Evolutionary conservation across 53 echinoderm and acorn worm species (phyloP).

Genomic region (Temnopleurus reevesii): DNA sequence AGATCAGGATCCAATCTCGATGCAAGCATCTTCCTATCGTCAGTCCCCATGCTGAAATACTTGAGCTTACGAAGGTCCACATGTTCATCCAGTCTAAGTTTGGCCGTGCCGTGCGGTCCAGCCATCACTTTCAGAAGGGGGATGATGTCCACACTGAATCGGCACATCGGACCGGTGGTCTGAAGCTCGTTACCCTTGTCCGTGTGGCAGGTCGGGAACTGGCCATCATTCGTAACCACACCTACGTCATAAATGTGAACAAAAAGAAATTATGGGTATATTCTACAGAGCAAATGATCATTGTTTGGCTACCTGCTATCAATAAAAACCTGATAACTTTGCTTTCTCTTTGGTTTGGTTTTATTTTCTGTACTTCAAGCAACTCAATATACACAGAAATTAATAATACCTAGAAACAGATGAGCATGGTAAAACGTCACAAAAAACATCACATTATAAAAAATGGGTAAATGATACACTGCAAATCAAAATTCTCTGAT

Average conservation of each 20-base stretch:
- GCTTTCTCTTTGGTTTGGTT: no score
- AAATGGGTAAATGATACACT: no score
- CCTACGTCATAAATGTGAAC: constrained; percentile 36
- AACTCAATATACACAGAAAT: no score
- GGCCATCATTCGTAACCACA: constrained; percentile 79
- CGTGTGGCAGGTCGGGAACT: constrained; percentile 75
- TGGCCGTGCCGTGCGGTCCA: constrained; percentile 72
- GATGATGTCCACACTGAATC: constrained; percentile 80
- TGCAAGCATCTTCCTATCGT: constrained; percentile 61
- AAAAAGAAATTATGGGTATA: background rate
- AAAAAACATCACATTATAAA: no score
- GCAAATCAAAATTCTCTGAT: no score
- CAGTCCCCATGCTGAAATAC: constrained; percentile 89
- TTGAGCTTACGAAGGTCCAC: constrained; percentile 75
- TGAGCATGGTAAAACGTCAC: no score
- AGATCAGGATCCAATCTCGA: constrained; percentile 83
- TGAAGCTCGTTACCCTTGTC: constrained; percentile 70
- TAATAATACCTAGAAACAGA: no score
- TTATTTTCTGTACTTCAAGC: no score
- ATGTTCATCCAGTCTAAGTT: constrained; percentile 71
- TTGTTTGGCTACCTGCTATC: no score
- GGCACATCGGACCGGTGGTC: constrained; percentile 89
- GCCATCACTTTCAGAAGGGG: constrained; percentile 91
- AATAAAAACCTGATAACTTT: no score
- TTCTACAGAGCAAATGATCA: no score